phyloP scores from a whole-genome alignment of 2,113 vertebrate genomes.

The Podilymbus podiceps region DNA sequence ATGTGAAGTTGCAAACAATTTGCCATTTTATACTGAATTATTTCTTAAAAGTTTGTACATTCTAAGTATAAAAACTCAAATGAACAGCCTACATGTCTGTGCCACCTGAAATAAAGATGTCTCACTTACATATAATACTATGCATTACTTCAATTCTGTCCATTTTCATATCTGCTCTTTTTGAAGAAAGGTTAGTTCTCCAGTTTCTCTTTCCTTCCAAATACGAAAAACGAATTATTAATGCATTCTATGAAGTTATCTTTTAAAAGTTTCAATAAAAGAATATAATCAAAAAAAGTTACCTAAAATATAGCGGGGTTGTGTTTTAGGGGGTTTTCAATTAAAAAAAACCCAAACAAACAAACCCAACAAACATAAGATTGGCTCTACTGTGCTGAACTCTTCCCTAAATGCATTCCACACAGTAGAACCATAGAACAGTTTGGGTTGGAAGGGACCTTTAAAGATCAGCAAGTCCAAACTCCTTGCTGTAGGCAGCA shows the following conservation, averaged over 20 bases:
- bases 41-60: not conserved
- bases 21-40: not conserved
- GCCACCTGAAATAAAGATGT: not conserved
- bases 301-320: accelerated
- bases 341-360: too few species aligned
- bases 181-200: not conserved
- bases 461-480: not conserved
- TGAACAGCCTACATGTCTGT: not conserved
- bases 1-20: not conserved
- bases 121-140: not conserved
- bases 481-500: accelerated
- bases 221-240: not conserved
- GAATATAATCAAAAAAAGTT: not conserved
- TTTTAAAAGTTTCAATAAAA: not conserved
- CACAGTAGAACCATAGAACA: not conserved
- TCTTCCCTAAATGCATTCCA: not conserved
- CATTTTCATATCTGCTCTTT: not conserved
- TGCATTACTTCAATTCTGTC: not conserved
- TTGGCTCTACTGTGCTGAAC: not conserved
- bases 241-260: not conserved
- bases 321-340: accelerated
- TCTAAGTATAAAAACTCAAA: not conserved
- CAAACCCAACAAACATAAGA: not conserved
- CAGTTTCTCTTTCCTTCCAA: not conserved
- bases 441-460: not conserved